Evolutionary conservation across 2,888 invertebrate genomes (phyloP), one percentile per base, ranked within the genome.

Genomic region (Torymus texanus): DNA sequence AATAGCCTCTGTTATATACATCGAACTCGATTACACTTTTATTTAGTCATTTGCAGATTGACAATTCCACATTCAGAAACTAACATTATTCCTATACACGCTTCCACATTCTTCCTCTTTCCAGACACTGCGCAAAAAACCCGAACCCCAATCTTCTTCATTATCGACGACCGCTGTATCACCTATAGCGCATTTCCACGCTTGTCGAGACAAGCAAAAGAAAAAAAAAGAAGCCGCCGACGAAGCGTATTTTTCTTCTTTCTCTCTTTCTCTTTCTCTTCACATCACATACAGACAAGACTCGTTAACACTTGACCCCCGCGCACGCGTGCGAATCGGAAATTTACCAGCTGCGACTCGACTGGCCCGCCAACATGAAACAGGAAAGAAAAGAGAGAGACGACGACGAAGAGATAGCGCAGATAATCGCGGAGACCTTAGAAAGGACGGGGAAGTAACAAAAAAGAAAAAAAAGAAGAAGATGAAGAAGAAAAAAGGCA

Each of bases 281-380:
- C 41, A 41, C 41, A 41, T 41, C 41, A 41, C 41, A 41, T 41
- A 41, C 41, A 41, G 41, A 53, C 56, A 14, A 55, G 56, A n/a
- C 71, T 78, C 75, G 70, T 82, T 78, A 70, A 82, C 79, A 81
- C 76, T 79, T 81, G 79, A 79, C 82, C 80, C 79, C 29, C 14
- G 16, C 21, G 2, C 21, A 21, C 21, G 51, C 18, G 21, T n/a
- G n/a, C 79, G 56, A 70, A 61, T 50, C 71, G 75, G 75, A 80
- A 82, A 82, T 72, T 80, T 76, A 80, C 79, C 77, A 66, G 75
- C 56, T 8, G 8, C 41, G 41, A 8, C 8, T 41, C 41, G 41
- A 8, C 1, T 41, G 41, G 41, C 41, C 41, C 41, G 29, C 29
- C 29, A 29, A 3, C 29, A 8, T 1, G 8, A 2, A 41, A 8